Conservation (phyloP, 2,113 vertebrate genomes). For the Hippocampus barbouri region DNA sequence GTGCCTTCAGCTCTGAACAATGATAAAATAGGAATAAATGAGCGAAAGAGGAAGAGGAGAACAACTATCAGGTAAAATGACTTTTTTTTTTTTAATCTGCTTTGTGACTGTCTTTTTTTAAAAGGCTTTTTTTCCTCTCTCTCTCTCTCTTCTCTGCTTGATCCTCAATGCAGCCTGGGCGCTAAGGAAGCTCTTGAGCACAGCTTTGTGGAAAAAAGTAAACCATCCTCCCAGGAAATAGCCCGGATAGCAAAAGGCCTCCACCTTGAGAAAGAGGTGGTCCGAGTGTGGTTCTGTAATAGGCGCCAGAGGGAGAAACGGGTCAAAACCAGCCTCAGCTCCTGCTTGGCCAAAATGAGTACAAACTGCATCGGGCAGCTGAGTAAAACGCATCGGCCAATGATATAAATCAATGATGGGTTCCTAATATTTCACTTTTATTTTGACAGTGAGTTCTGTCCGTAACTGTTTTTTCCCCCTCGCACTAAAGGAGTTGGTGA, state of each 20-base stretch:
- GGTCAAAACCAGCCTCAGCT: constrained; percentile 92
- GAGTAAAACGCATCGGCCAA: constrained; percentile 45
- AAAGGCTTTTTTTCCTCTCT: not conserved
- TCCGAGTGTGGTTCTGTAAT: constrained; percentile 99
- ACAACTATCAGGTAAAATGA: constrained; percentile 89
- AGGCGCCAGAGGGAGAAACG: constrained; percentile 94
- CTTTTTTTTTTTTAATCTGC: not conserved
- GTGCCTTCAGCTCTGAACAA: constrained; percentile 83
- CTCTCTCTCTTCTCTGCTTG: not conserved
- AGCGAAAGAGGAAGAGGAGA: constrained; percentile 91
- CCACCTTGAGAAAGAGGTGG: constrained; percentile 96
- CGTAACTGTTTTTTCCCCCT: not conserved
- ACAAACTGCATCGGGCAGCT: constrained; percentile 75
- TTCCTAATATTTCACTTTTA: not conserved
- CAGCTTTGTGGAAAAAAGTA: constrained; percentile 92
- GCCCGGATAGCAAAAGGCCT: constrained; percentile 91
- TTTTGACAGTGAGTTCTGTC: not conserved
- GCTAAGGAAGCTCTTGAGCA: constrained; percentile 94
- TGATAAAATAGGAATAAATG: constrained; percentile 92
- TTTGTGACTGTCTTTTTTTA: not conserved
- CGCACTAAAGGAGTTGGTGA: too few relatives aligned
- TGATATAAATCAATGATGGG: constrained; percentile 27
- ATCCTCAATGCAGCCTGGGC: constrained; percentile 75
- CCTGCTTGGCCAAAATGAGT: constrained; percentile 84
- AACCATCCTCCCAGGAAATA: constrained; percentile 96